Percentiles rank a stretch among this genome's conserved stretches.
These are phyloP conservation scores for Lepus timidus DNA, from an alignment of 2,113 vertebrate species.

Conservation along the genomic window DNA sequence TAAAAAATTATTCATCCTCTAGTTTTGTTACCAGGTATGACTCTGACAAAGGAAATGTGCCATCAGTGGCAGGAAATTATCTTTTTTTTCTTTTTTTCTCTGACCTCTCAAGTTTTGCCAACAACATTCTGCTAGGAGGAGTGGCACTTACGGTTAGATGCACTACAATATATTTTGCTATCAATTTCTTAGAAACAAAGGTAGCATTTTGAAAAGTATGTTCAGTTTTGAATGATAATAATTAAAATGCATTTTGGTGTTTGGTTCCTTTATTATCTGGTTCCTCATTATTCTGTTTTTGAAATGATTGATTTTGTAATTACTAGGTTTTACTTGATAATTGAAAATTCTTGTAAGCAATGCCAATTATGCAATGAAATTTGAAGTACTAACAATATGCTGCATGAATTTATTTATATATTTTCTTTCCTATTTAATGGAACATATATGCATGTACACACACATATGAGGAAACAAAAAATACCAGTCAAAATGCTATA, in stretches of 20 bases:
- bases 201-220: conserved; percentile 57
- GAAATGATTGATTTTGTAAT: conserved; percentile 69
- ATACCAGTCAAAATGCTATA: conserved; percentile 8
- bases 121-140: neutral
- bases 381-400: conserved; percentile 54
- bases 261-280: conserved; percentile 61
- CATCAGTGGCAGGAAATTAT: neutral
- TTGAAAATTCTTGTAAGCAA: conserved; percentile 65
- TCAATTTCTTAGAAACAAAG: conserved; percentile 41
- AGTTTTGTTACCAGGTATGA: neutral
- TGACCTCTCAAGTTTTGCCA: conserved; percentile 34
- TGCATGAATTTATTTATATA: conserved; percentile 4
- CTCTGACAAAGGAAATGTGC: neutral
- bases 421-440: conserved; percentile 42
- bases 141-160: neutral
- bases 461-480: neutral
- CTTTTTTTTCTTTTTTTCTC: neutral
- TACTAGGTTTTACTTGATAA: conserved; percentile 60
- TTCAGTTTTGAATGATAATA: conserved; percentile 54
- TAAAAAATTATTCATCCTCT: neutral
- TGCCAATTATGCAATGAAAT: conserved; percentile 63
- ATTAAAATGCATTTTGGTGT: conserved; percentile 48
- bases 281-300: conserved; percentile 53
- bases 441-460: neutral
- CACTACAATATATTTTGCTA: conserved; percentile 26